Percentiles rank a stretch among this genome's conserved stretches.
phyloP scores from a whole-genome alignment of 2,113 vertebrate species.

The Neolamprologus falcicula region DNA sequence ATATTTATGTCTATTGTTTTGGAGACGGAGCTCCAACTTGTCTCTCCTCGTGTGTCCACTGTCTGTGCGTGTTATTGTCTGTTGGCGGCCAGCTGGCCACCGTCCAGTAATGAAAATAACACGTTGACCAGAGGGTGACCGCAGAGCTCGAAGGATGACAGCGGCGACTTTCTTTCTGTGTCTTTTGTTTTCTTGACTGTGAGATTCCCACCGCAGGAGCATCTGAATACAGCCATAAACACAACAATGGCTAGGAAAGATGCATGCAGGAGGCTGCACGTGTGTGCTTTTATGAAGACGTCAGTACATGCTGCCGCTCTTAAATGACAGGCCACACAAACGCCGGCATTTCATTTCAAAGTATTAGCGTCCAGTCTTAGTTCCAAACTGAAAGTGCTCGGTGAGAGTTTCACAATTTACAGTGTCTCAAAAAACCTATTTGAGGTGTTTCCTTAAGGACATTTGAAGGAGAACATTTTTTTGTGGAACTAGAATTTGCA shows the following conservation, averaged over 20 bases:
- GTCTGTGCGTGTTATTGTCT: not conserved
- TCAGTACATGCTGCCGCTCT: not conserved
- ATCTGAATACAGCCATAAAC: not conserved
- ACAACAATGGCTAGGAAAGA: slow-evolving; percentile 32
- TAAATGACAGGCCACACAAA: not conserved
- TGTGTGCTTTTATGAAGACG: not conserved
- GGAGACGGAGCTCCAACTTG: slow-evolving; percentile 23
- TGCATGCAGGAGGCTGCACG: not conserved
- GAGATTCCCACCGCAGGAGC: slow-evolving; percentile 1
- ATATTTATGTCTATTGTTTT: slow-evolving; percentile 91
- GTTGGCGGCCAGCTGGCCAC: slow-evolving; percentile 70
- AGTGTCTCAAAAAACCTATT: not conserved
- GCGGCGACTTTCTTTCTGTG: slow-evolving; percentile 3
- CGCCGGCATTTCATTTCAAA: not conserved
- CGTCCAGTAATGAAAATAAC: slow-evolving; percentile 78
- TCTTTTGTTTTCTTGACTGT: slow-evolving; percentile 1
- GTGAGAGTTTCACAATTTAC: not conserved
- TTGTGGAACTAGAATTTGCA: not conserved
- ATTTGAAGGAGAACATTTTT: not conserved
- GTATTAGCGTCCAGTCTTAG: not conserved
- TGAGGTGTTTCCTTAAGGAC: not conserved
- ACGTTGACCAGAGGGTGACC: slow-evolving; percentile 69
- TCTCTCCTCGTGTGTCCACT: slow-evolving; percentile 6
- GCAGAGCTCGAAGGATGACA: slow-evolving; percentile 26
- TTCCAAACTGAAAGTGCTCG: not conserved